These are phyloP conservation scores for Barypeithes pellucidus DNA, from an alignment of 2,888 invertebrate species.

Conservation along the genomic window DNA sequence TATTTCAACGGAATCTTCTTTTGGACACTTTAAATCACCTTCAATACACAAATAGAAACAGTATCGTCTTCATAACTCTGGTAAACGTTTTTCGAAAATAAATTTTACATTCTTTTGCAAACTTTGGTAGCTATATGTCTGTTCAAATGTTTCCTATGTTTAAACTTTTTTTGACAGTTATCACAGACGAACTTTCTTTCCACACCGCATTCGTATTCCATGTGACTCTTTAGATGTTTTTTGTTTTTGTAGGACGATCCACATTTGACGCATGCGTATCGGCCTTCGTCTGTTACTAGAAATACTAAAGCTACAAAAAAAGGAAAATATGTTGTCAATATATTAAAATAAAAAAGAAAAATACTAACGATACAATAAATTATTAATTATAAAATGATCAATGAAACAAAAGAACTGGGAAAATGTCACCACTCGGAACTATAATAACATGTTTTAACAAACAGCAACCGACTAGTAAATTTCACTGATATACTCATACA, in stretches of 20 bases:
- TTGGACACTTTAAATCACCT: too few relatives aligned
- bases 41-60: too few relatives aligned
- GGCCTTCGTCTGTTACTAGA: constrained; percentile 50
- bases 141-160: constrained; percentile 58
- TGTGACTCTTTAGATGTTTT: constrained; percentile 57
- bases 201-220: constrained; percentile 59
- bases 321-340: not conserved
- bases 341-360: not conserved
- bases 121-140: constrained; percentile 51
- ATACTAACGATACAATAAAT: not conserved
- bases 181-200: constrained; percentile 57
- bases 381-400: too few relatives aligned
- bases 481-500: too few relatives aligned
- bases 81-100: not conserved
- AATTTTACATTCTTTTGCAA: constrained; percentile 34
- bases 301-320: constrained; percentile 40
- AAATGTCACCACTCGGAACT: too few relatives aligned
- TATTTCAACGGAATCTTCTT: too few relatives aligned
- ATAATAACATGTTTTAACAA: too few relatives aligned
- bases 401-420: too few relatives aligned
- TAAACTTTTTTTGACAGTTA: constrained; percentile 57
- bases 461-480: too few relatives aligned
- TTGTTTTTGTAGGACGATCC: constrained; percentile 55
- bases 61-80: too few relatives aligned
- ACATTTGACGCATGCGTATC: constrained; percentile 53